These are phyloP conservation scores for Oconnorella tubifera DNA, from an alignment of 2,888 invertebrate genomes.

Conservation along the genomic window DNA sequence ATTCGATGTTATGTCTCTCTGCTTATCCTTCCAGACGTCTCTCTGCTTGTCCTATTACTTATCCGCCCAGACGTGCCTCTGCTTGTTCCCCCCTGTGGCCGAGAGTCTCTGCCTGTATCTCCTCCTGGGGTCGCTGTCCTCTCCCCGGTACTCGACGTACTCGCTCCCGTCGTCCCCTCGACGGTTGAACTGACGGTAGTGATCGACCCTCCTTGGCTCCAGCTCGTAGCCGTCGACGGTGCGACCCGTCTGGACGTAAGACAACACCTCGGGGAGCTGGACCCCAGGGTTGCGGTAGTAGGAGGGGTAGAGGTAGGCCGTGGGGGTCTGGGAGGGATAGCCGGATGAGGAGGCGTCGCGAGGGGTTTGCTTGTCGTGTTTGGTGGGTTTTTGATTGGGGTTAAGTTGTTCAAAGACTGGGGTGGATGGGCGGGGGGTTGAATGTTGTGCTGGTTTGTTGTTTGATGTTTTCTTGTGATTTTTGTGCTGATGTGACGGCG, in stretches of 20 bases:
- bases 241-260: not conserved
- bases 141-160: conserved; percentile 3
- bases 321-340: not conserved
- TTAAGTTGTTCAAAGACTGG: not conserved
- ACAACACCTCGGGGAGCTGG: conserved; percentile 4
- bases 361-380: not conserved
- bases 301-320: conserved; percentile 3
- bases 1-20: too few species aligned
- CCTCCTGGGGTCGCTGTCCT: not conserved
- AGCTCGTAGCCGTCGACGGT: not conserved
- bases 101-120: not conserved
- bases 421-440: not conserved
- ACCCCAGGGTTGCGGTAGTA: not conserved
- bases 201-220: not conserved
- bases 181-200: not conserved
- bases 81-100: too few species aligned
- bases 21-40: too few species aligned
- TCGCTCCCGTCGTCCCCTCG: not conserved
- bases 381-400: not conserved
- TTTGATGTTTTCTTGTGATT: too few species aligned
- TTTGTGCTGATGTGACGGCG: too few species aligned
- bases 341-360: not conserved
- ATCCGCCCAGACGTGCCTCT: too few species aligned
- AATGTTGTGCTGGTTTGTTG: not conserved
- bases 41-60: too few species aligned